Evolutionary conservation across 2,113 vertebrate species (phyloP).

Genomic region (Prunella fulvescens): DNA sequence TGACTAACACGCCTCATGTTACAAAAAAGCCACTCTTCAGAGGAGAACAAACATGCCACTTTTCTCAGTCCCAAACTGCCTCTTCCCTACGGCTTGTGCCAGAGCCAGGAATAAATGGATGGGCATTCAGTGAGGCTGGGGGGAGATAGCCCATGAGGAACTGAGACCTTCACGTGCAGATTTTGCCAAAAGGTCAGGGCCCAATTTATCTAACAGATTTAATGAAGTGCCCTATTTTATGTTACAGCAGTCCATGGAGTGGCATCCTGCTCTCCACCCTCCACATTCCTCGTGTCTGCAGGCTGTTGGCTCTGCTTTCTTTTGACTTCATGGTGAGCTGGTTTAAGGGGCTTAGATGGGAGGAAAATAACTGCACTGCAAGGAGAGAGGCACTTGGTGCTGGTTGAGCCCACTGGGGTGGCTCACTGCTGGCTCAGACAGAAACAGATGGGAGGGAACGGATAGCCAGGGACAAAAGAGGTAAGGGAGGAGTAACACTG

Average conservation of each 20-base stretch:
- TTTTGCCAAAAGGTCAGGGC: background rate
- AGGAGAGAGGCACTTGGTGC: background rate
- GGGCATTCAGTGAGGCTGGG: background rate
- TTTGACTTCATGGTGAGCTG: background rate
- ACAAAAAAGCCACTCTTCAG: background rate
- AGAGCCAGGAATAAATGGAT: background rate
- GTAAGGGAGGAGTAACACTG: background rate
- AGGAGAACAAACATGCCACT: background rate
- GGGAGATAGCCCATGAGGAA: background rate
- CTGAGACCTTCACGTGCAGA: background rate
- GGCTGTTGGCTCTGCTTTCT: background rate
- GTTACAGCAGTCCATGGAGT: background rate
- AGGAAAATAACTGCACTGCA: background rate
- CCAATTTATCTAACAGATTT: background rate
- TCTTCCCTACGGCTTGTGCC: background rate
- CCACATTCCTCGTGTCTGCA: accelerated
- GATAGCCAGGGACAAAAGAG: background rate
- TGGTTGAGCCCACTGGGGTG: background rate
- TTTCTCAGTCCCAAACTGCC: background rate
- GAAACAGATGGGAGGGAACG: background rate
- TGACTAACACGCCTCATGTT: background rate
- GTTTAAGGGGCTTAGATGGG: background rate
- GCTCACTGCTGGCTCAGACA: background rate
- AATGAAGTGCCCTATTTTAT: background rate
- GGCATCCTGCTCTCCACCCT: background rate